Evolutionary conservation across 2,888 invertebrate species (phyloP).

Genomic region (Nymphalis polychloros): DNA sequence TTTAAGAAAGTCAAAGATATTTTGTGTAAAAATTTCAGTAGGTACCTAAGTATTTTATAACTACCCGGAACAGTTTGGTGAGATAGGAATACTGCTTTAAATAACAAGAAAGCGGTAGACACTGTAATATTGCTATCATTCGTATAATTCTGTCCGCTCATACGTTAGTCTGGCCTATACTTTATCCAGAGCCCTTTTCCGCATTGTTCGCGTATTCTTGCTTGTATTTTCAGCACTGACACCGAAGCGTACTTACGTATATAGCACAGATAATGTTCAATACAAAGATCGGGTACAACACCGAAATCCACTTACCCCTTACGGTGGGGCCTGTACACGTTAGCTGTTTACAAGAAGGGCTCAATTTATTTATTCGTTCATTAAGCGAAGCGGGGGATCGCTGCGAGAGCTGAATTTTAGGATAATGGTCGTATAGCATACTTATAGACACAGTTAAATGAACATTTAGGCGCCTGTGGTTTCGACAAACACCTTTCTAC

Average conservation of each 20-base stretch:
- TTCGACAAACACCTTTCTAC: slow-evolving; percentile 26
- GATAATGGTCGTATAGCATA: slow-evolving; percentile 63
- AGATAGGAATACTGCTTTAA: no score
- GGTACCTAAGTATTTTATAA: no score
- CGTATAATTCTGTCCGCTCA: not conserved
- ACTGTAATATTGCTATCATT: not conserved
- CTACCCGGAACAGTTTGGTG: no score
- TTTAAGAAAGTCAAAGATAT: no score
- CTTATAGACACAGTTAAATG: slow-evolving; percentile 47
- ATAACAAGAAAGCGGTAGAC: not conserved
- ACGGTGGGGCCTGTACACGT: slow-evolving; percentile 69
- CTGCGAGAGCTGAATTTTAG: slow-evolving; percentile 76
- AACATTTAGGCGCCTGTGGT: slow-evolving; percentile 47
- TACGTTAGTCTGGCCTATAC: slow-evolving; percentile 7
- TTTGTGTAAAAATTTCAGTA: no score
- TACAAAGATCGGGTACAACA: slow-evolving; percentile 71
- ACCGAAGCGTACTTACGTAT: slow-evolving; percentile 36
- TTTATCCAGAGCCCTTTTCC: slow-evolving; percentile 26
- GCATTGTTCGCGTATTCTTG: slow-evolving; percentile 38
- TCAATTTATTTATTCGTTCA: slow-evolving; percentile 80
- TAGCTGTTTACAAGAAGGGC: slow-evolving; percentile 75
- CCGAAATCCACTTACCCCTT: slow-evolving; percentile 81
- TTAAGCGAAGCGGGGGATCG: slow-evolving; percentile 74
- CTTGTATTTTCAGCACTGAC: slow-evolving; percentile 35
- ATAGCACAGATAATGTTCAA: slow-evolving; percentile 58